These are phyloP conservation scores for Caenorhabditis virilis DNA, from an alignment of 2,888 invertebrate genomes.

Conservation along the genomic window DNA sequence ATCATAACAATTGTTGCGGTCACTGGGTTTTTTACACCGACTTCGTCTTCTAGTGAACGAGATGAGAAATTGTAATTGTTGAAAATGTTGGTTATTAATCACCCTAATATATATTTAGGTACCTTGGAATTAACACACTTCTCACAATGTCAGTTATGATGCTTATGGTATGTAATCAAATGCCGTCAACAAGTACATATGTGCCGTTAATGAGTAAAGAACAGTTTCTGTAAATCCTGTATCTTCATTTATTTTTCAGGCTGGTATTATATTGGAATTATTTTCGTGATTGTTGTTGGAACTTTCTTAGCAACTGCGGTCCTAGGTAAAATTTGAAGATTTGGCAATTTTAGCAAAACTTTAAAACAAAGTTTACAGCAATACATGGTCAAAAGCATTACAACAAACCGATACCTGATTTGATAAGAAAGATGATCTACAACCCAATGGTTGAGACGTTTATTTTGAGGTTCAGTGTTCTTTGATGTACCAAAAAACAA, in stretches of 20 bases:
- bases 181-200: slow-evolving; percentile 72
- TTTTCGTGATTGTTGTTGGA: slow-evolving; percentile 71
- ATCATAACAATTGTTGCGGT: slow-evolving; percentile 67
- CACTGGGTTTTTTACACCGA: slow-evolving; percentile 68
- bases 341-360: background rate
- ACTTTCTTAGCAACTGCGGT: slow-evolving; percentile 72
- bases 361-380: slow-evolving; percentile 22
- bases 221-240: background rate
- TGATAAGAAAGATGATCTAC: slow-evolving; percentile 34
- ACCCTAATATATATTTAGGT: slow-evolving; percentile 29
- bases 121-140: slow-evolving; percentile 59
- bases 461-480: slow-evolving; percentile 20
- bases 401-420: slow-evolving; percentile 36
- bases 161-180: slow-evolving; percentile 71
- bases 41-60: slow-evolving; percentile 61
- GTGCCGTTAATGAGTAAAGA: slow-evolving; percentile 71
- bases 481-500: background rate
- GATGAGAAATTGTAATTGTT: slow-evolving; percentile 61
- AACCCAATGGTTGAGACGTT: slow-evolving; percentile 37
- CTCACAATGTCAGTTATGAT: slow-evolving; percentile 71
- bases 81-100: background rate
- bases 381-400: slow-evolving; percentile 56
- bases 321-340: slow-evolving; percentile 45
- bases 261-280: slow-evolving; percentile 72
- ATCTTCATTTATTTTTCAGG: slow-evolving; percentile 64